Conservation (phyloP, 2,797 vertebrate genomes). For the Clarias fuscus region DNA sequence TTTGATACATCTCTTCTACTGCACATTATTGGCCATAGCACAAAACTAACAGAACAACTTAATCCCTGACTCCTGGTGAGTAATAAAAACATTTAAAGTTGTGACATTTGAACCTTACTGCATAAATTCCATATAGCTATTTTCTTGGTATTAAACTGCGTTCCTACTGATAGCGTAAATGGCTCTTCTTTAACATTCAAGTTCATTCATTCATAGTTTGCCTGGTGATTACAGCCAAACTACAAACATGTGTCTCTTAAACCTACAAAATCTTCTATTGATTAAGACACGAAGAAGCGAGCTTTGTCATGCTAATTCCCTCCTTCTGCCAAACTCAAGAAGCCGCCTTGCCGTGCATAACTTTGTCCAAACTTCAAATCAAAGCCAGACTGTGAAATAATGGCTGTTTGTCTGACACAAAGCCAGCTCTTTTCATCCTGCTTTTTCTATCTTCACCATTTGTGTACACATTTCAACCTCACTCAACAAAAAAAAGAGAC, state of each 20-base stretch:
- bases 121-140: neutral
- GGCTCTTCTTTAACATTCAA: neutral
- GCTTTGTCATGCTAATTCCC: conserved; percentile 24
- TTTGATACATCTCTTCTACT: too few relatives aligned
- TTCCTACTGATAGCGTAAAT: neutral
- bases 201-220: neutral
- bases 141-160: neutral
- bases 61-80: too few relatives aligned
- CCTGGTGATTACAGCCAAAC: neutral
- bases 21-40: too few relatives aligned
- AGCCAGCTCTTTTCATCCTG: conserved; percentile 67
- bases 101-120: too few relatives aligned
- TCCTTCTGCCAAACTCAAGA: conserved; percentile 29
- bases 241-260: conserved; percentile 9
- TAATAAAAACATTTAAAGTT: too few relatives aligned
- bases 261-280: conserved; percentile 42
- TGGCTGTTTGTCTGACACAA: conserved; percentile 73
- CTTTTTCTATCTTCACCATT: conserved; percentile 74
- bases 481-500: too few relatives aligned
- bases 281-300: conserved; percentile 30
- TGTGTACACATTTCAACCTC: conserved; percentile 56
- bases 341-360: conserved; percentile 52
- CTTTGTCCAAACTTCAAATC: conserved; percentile 76
- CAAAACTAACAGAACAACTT: too few relatives aligned
- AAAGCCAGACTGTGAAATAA: conserved; percentile 81